Evolutionary conservation across 2,888 invertebrate genomes (phyloP), one percentile per base, ranked within the genome.

Genomic region (Macaria liturata): DNA sequence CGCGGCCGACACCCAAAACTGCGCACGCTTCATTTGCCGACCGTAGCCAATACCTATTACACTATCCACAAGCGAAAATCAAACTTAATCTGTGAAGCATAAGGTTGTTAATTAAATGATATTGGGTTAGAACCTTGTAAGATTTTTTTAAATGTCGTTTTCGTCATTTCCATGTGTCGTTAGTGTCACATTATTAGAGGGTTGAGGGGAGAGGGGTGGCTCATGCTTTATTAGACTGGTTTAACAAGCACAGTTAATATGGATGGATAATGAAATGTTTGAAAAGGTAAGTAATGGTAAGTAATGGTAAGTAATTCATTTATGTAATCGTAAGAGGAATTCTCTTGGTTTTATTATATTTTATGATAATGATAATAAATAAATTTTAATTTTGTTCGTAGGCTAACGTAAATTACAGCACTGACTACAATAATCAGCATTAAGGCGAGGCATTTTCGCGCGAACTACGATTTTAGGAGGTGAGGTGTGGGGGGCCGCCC

Each of bases 1-100:
- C 66, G 66, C 50, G 62, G 56, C 49, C 61, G 64, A 64, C 58
- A 63, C 64, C 66, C 62, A 66, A 62, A 66, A 64, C 63, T 65
- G 65, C 64, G 63, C 64, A 66, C 66, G 66, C 57, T 63, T 66
- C 68, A 68, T 68, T 68, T 63, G 54, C 52, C 54, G 53, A 46
- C 51, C 54, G 43, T 49, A 39, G 57, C 44, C 20, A 54, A 57
- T 44, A 52, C 49, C 54, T 54, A 46, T 51, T 31, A 20, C 9
- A 49, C 47, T 6, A 30, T 9, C 43, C 9, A 9, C 45, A 31
- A 4, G 3, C n/a, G 7, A 3, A 57, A 43, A 30, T 42, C 45
- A 8, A 50, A 51, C 45, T 51, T 37, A 53, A 46, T 4, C 0
- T 2, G 7, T n/a, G 0, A 1, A 1, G 3, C 7, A 1, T 40